Base-by-base conservation (phyloP, 1,140 invertebrate genomes). In the Xylocopa sonorina region DNA sequence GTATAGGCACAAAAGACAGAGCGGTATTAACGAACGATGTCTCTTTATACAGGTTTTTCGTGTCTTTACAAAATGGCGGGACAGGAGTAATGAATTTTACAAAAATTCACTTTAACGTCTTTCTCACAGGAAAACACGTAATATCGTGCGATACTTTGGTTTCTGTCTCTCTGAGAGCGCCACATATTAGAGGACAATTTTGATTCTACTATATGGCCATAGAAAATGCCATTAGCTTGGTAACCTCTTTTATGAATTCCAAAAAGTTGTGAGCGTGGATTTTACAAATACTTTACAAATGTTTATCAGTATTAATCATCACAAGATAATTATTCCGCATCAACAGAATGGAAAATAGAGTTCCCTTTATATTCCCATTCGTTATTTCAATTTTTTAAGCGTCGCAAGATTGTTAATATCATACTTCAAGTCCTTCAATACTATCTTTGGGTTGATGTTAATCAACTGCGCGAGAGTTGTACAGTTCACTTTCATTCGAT, bases 401-500 rank as follows among this genome's bases (percentile, higher is more conserved):
- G 12, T 51, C 0, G 43, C 50, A 0, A 21, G 12, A 7, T 81
- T 43, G 32, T 63, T 66, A 3, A 41, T 41, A 43, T 83, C 50
- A 32, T 81, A 38, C 3, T 78, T 86, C 10, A 89, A 53, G 38
- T 91, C 89, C 27, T 75, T 73, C 6, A 91, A 9, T 10, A 89
- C 3, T 46, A 91, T 24, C 69, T 81, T 80, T 0, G 91, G 88
- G 71, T 92, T 87, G n/a, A 93, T 92, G 41, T 92, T 85, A 16
- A 92, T 86, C 14, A 91, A 63, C 57, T 89, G 83, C 0, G 90
- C 82, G 5, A 93, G 84, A 24, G 88, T 88, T 0, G 81, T 72
- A 60, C 92, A 93, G 21, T 89, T 90, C 5, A 92, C 87, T 73
- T 88, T 90, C 82, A 92, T 91, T 43, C 83, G 76, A 16, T 87